These are phyloP conservation scores for Encarsia formosa DNA, from an alignment of 2,888 invertebrate genomes.

Conservation along the genomic window DNA sequence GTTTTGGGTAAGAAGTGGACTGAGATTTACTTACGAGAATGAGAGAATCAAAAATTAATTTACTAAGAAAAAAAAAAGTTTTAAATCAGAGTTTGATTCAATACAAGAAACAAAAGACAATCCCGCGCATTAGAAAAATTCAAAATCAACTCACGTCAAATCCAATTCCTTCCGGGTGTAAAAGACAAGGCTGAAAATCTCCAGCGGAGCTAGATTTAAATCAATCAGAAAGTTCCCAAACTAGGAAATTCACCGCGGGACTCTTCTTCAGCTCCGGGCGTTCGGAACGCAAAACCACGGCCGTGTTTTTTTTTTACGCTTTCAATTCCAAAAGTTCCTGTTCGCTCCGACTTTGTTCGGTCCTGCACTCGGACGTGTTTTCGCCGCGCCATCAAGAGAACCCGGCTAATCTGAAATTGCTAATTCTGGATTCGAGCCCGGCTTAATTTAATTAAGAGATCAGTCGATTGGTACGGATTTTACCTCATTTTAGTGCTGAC, in stretches of 20 bases:
- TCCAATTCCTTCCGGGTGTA: too few relatives aligned
- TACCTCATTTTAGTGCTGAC: too few relatives aligned
- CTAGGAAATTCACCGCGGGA: not conserved
- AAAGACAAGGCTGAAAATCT: too few relatives aligned
- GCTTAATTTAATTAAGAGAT: slow-evolving; percentile 50
- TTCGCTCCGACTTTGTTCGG: slow-evolving; percentile 17
- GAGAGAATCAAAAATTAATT: too few relatives aligned
- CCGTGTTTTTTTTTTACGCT: slow-evolving; percentile 1
- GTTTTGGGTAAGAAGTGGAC: too few relatives aligned
- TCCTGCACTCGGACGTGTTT: slow-evolving; percentile 4
- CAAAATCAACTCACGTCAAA: too few relatives aligned
- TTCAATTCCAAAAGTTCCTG: slow-evolving; percentile 15
- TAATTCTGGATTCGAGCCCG: slow-evolving; percentile 47
- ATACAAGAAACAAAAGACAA: too few relatives aligned
- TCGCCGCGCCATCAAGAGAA: slow-evolving; percentile 16
- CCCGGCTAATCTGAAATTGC: slow-evolving; percentile 44
- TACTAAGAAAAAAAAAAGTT: too few relatives aligned
- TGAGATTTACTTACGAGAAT: too few relatives aligned
- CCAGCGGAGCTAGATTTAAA: slow-evolving; percentile 23
- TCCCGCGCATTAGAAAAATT: too few relatives aligned
- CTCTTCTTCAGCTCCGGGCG: not conserved
- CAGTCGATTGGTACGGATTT: too few relatives aligned
- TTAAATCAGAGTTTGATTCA: too few relatives aligned
- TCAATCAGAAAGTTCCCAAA: slow-evolving; percentile 21
- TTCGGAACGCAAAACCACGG: slow-evolving; percentile 6